These are phyloP conservation scores for Siderastrea siderea DNA, from an alignment of 92 coral and sea anemone genomes.

Conservation along the genomic window DNA sequence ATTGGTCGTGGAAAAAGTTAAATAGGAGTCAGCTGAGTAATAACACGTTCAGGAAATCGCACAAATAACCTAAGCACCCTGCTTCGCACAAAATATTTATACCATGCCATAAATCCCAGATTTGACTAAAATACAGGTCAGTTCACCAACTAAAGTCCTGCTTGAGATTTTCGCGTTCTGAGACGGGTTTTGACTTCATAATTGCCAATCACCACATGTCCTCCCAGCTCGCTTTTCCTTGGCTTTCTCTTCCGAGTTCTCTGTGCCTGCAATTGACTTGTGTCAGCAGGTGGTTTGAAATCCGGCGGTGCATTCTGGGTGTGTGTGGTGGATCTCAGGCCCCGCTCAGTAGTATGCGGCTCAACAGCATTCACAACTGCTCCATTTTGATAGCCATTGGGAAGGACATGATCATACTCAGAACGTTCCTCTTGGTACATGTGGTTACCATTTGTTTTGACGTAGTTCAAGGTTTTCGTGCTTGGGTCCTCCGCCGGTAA, in stretches of 20 bases:
- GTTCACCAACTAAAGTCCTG: conserved; percentile 54
- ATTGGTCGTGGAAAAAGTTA: not conserved
- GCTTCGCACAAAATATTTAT: not conserved
- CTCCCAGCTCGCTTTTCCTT: conserved; percentile 53
- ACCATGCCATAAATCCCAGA: not conserved
- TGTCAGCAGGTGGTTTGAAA: conserved; percentile 30
- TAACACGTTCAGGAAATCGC: not conserved
- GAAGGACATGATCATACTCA: conserved; percentile 15
- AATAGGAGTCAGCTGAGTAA: not conserved
- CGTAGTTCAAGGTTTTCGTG: conserved; percentile 87
- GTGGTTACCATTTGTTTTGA: conserved; percentile 84
- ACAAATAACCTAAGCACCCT: not conserved
- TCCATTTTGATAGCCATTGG: conserved; percentile 64
- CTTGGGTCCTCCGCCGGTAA: conserved; percentile 90
- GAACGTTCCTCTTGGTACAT: conserved; percentile 34
- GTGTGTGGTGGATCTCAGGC: conserved; percentile 22
- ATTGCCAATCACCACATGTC: conserved; percentile 1
- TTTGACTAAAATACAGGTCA: not conserved
- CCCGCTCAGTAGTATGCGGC: conserved; percentile 10
- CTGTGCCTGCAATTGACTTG: conserved; percentile 36
- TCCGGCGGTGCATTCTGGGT: not conserved
- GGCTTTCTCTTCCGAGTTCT: conserved; percentile 67
- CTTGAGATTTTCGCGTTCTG: conserved; percentile 80
- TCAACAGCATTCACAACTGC: conserved; percentile 41
- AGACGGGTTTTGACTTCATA: conserved; percentile 46